Evolutionary conservation across 2,797 vertebrate species (phyloP), one percentile per base, ranked within the genome.

Genomic region (Rhadinocentrus ornatus): DNA sequence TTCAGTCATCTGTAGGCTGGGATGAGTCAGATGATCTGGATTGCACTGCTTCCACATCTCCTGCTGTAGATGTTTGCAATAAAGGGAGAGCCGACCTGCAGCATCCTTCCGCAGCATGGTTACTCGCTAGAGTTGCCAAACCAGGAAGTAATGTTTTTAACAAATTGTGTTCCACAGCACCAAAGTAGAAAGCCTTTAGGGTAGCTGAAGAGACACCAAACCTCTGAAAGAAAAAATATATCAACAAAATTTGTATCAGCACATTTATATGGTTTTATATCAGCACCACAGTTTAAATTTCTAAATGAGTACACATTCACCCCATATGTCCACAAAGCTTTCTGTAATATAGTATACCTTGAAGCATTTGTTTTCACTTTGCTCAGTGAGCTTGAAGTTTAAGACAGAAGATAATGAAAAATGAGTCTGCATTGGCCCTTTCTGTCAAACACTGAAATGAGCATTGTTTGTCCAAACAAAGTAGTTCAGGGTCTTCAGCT

Each of bases 381-480:
- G 41, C 31, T 16, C 7, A 27, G 4, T 41, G 20, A 65, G 3
- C 16, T 54, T 2, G n/a, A 32, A 2, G 29, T 35, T 20, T 26
- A 27, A 37, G 22, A 10, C 6, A 20, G 31, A 48, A 24, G 20
- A 53, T 16, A 32, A 50, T 31, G 31, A 37, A 10, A 31, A 35
- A 64, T 64, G 39, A n/a, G 12, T 18, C 37, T 54, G 16, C n/a
- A 44, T 29, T n/a, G 56, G 37, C 29, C 27, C 52, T 31, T 53
- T 12, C 13, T 31, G 55, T 41, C 22, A 16, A 55, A 27, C 52
- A 66, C 15, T 8, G 20, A 24, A 41, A 16, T 41, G 16, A 66
- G n/a, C 8, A 20, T 32, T 27, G 15, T 52, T 22, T 29, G 11
- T 57, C 55, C 44, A 26, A 71, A 57, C 26, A 53, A 65, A 63